phyloP scores from a whole-genome alignment of 2,113 vertebrate genomes.

The Holacanthus passer region DNA sequence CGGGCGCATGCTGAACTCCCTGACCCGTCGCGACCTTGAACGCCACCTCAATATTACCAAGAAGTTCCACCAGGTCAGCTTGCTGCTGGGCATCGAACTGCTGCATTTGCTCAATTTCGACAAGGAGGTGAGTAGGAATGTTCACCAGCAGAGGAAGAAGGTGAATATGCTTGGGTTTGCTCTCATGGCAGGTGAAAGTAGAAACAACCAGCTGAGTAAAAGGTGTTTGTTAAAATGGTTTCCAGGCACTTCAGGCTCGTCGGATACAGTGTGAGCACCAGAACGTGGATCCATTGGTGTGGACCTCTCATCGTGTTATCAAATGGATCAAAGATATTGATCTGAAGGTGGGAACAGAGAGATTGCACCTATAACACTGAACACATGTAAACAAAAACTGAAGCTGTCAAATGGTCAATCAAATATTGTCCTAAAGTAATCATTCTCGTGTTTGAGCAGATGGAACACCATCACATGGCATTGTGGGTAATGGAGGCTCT shows the following conservation, averaged over 20 bases:
- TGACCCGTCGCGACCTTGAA: constrained; percentile 88
- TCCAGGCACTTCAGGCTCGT: constrained; percentile 87
- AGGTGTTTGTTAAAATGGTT: constrained; percentile 16
- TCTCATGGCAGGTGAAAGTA: neutral
- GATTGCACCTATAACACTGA: neutral
- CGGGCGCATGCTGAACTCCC: constrained; percentile 88
- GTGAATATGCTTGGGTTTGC: neutral
- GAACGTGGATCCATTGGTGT: constrained; percentile 88
- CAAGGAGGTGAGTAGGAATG: constrained; percentile 85
- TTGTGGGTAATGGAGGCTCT: neutral
- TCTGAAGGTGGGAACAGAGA: constrained; percentile 84
- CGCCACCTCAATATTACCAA: constrained; percentile 88
- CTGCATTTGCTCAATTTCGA: constrained; percentile 87
- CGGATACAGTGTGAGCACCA: constrained; percentile 88
- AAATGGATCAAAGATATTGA: constrained; percentile 91
- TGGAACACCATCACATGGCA: neutral
- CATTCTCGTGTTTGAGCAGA: too few species aligned
- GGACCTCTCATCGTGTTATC: constrained; percentile 89
- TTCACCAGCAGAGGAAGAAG: neutral
- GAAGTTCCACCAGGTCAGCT: constrained; percentile 91
- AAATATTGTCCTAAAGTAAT: too few species aligned
- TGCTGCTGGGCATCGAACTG: constrained; percentile 90
- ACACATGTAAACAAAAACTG: neutral
- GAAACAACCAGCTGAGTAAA: neutral
- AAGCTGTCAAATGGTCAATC: neutral